Evolutionary conservation across 1,140 invertebrate species (phyloP).

Genomic region (Brachionus asplanchnoidis): DNA sequence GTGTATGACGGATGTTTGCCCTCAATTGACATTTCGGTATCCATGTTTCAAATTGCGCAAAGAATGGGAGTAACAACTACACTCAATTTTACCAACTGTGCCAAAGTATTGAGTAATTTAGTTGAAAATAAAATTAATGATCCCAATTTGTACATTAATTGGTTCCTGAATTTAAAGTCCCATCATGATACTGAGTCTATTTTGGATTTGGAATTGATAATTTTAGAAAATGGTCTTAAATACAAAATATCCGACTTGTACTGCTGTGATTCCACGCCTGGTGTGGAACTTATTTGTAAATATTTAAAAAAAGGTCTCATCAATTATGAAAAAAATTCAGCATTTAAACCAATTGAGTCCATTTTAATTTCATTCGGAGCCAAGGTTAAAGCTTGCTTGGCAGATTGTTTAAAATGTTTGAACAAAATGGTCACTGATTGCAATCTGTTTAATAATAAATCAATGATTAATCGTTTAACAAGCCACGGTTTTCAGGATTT

Average conservation of each 20-base stretch:
- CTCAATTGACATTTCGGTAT: neutral
- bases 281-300: neutral
- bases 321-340: neutral
- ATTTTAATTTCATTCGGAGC: neutral
- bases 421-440: neutral
- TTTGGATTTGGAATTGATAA: neutral
- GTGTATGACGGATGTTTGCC: slow-evolving; percentile 11
- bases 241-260: slow-evolving; percentile 5
- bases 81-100: neutral
- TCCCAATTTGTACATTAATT: neutral
- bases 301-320: slow-evolving; percentile 10
- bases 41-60: neutral
- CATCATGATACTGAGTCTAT: neutral
- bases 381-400: neutral
- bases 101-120: neutral
- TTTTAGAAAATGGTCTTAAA: neutral
- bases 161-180: slow-evolving; percentile 18
- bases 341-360: neutral
- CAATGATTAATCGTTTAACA: neutral
- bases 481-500: slow-evolving; percentile 1
- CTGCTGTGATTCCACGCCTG: neutral
- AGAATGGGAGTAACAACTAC: neutral
- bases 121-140: neutral
- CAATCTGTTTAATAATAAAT: slow-evolving; percentile 9
- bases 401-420: neutral